Evolutionary conservation across 1,140 invertebrate genomes (phyloP), one percentile per base, ranked within the genome.

Genomic region (Dufourea novaeangliae): DNA sequence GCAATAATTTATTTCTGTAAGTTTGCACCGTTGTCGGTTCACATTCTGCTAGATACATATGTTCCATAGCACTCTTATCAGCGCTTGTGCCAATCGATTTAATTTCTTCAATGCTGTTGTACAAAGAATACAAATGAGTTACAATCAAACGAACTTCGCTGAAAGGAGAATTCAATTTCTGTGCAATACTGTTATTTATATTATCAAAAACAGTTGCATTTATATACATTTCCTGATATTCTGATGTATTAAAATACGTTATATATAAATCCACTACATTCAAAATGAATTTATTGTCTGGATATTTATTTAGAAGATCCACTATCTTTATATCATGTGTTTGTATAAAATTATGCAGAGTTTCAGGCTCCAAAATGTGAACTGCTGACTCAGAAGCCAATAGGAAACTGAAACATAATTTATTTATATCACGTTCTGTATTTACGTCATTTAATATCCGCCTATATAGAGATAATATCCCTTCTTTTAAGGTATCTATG

Each of bases 1-100:
- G 92, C 59, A 95, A 92, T 7, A 98, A 88, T 87, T 96, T 95
- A 20, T 96, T 94, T 74, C 97, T 93, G 86, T 97, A 98, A 27
- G 95, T 95, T 64, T 96, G 94, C 4, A 98, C 94, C 17, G 94
- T 93, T 0, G 91, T 93, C 0, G 94, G 90, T 75, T 93, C 92
- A 50, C 94, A 94, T 93, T 98, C 97, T 5, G 96, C 95, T 14
- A 88, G 27, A 37, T 87, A 90, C 8, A 88, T 69, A 52, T 92
- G 68, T 72, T 89, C 74, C 20, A 89, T 79, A 41, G 80, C 86
- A 89, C 88, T 94, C 92, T 85, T 92, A 88, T 41, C 61, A 11
- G n/a, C 32, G 27, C 20, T 14, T 7, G 5, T 22, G 0, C 12
- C 10, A 20, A 37, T 52, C 0, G 10, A 5, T 5, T 32, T 46